These are phyloP conservation scores for Struthio camelus DNA, from an alignment of 2,113 vertebrate species.

Conservation along the genomic window DNA sequence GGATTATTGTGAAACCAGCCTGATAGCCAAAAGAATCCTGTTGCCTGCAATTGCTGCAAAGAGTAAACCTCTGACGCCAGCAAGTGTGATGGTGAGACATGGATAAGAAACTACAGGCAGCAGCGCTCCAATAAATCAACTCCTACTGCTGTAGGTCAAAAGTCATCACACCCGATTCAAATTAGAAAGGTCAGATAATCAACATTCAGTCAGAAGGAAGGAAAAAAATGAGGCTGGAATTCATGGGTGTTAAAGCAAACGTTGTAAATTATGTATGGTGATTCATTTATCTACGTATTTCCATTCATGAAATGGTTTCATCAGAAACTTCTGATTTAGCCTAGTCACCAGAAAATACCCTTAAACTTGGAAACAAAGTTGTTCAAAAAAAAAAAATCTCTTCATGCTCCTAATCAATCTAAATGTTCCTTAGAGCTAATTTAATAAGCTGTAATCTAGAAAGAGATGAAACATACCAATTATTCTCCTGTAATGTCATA, in stretches of 20 bases:
- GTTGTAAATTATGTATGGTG: not conserved
- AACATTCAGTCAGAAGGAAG: not conserved
- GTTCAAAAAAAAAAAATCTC: slow-evolving; percentile 25
- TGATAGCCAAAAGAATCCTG: not conserved
- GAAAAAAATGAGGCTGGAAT: not conserved
- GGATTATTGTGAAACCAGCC: not conserved
- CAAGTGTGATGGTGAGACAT: not conserved
- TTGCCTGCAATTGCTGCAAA: not conserved
- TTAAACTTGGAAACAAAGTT: slow-evolving; percentile 12
- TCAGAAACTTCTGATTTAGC: not conserved
- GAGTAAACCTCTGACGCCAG: not conserved
- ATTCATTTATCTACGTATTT: not conserved
- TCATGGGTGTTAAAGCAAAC: not conserved
- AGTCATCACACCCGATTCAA: not conserved
- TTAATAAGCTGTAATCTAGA: slow-evolving; percentile 46
- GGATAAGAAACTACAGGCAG: not conserved
- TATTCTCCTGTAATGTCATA: slow-evolving; percentile 62
- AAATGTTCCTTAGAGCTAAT: slow-evolving; percentile 14
- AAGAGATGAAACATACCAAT: slow-evolving; percentile 45
- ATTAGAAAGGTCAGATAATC: not conserved
- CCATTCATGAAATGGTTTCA: not conserved
- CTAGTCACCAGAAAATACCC: not conserved
- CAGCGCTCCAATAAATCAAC: not conserved
- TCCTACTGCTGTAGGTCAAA: not conserved
- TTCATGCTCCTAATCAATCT: slow-evolving; percentile 30